Conservation (phyloP, 2,888 invertebrate genomes). For the Bruchidius siliquastri region DNA sequence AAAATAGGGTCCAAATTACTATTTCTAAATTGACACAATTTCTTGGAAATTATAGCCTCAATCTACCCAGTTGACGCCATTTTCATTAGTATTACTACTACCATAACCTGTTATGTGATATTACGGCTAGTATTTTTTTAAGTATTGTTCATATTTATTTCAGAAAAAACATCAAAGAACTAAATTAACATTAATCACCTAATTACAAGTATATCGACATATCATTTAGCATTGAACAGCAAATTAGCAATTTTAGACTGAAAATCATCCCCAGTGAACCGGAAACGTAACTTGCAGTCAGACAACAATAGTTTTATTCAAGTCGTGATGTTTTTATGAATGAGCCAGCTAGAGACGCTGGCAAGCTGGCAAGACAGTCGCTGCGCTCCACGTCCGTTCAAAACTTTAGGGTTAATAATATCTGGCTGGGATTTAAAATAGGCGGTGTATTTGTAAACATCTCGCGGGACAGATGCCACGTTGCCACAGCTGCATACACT, state of each 20-base stretch:
- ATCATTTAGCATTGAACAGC: not conserved
- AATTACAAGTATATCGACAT: no score
- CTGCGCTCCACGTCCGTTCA: not conserved
- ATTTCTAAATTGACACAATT: no score
- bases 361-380: not conserved
- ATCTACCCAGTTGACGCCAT: no score
- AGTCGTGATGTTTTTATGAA: not conserved
- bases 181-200: no score
- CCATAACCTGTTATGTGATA: no score
- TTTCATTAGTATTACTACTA: no score
- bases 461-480: not conserved
- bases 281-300: not conserved
- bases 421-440: constrained; percentile 1
- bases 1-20: no score
- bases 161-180: no score
- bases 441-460: constrained; percentile 1
- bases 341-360: not conserved
- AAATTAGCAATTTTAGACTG: not conserved
- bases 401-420: constrained; percentile 2
- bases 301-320: not conserved
- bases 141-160: no score
- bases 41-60: no score
- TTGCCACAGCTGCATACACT: not conserved
- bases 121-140: no score
- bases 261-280: not conserved